Percentiles rank a stretch among this genome's conserved stretches.
Conservation (phyloP, 2,797 vertebrate species). For the Pseudomugil tenellus region DNA sequence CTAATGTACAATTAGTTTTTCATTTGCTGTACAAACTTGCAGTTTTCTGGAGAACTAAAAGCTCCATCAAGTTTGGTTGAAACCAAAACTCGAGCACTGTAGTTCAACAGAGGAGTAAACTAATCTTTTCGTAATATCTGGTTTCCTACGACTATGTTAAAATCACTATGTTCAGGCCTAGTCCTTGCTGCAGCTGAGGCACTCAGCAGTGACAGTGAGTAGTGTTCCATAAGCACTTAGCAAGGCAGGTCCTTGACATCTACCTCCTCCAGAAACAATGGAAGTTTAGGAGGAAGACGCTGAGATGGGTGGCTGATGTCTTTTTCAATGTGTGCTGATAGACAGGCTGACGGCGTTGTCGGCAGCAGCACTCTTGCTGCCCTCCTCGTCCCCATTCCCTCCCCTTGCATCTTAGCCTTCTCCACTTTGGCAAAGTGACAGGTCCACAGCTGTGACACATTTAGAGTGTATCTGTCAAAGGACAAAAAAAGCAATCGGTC, state of each 20-base stretch:
- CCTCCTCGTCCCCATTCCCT: conserved; percentile 4
- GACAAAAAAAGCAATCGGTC: conserved; percentile 68
- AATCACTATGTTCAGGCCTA: conserved; percentile 27
- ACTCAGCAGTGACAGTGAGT: conserved; percentile 59
- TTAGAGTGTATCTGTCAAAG: conserved; percentile 69
- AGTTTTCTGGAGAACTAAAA: neutral
- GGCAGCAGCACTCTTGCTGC: conserved; percentile 16
- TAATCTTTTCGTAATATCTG: neutral
- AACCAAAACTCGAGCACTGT: neutral
- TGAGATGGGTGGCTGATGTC: conserved; percentile 44
- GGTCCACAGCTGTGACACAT: conserved; percentile 57
- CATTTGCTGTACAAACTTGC: neutral
- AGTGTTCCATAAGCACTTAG: conserved; percentile 61
- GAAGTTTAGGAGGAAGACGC: conserved; percentile 32
- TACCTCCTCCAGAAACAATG: conserved; percentile 56
- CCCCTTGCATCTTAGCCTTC: conserved; percentile 41
- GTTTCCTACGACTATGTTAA: conserved; percentile 11
- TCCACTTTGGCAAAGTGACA: conserved; percentile 39
- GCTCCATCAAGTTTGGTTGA: neutral
- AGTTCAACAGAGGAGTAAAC: neutral
- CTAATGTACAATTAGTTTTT: neutral
- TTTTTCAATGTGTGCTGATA: conserved; percentile 60
- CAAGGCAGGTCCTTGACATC: conserved; percentile 58
- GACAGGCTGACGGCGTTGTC: conserved; percentile 58
- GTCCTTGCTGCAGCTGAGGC: conserved; percentile 29